Conservation (phyloP, 2,113 vertebrate species). For the Fulica atra region DNA sequence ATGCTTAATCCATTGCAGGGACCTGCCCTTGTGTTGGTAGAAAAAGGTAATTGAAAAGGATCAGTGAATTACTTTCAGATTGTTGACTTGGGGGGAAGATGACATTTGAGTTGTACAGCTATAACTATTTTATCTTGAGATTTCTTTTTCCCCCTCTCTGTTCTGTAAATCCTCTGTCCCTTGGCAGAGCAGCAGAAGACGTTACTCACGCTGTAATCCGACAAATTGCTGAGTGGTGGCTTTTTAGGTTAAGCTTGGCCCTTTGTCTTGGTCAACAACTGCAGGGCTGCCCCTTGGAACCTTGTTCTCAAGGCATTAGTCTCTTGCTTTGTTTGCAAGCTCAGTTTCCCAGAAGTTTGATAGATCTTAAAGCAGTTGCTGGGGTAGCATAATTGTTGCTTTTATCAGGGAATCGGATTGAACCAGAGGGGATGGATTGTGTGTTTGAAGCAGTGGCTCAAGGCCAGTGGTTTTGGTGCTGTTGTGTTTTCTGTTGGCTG, state of each 20-base stretch:
- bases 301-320: fast-evolving
- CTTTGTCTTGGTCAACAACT: background rate
- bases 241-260: background rate
- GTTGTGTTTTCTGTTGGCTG: background rate
- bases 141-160: fast-evolving
- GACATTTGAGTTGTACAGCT: slow-evolving; percentile 15
- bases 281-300: background rate
- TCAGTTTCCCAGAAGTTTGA: background rate
- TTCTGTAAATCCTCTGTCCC: background rate
- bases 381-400: background rate
- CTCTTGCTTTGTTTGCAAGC: background rate
- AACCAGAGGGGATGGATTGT: background rate
- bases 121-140: background rate
- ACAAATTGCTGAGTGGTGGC: background rate
- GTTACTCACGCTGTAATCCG: background rate
- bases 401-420: background rate
- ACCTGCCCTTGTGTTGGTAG: background rate
- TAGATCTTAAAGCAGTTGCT: background rate
- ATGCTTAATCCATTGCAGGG: background rate
- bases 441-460: background rate
- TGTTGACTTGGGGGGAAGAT: slow-evolving; percentile 15
- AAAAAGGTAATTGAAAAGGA: slow-evolving; percentile 18
- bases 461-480: background rate
- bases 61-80: slow-evolving; percentile 8
- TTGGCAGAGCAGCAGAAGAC: background rate